Percentiles rank a stretch among this genome's conserved stretches.
Conservation (phyloP, 2,797 vertebrate species). For the Periophthalmus magnuspinnatus region DNA sequence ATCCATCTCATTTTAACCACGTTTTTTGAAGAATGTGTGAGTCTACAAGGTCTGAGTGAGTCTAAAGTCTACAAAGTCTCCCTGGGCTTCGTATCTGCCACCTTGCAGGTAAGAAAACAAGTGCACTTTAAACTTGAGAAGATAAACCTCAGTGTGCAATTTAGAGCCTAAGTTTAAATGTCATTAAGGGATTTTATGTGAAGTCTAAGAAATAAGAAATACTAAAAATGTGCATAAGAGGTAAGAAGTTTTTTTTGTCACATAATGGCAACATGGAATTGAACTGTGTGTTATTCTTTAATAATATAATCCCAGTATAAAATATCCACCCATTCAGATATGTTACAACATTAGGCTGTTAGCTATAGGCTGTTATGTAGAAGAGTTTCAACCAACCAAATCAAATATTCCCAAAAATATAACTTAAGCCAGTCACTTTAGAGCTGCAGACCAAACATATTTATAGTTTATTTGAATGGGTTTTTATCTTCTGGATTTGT, state of each 20-base stretch:
- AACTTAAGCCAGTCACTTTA: too few relatives aligned
- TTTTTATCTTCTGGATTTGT: neutral
- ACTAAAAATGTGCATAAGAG: too few relatives aligned
- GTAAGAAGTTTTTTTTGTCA: too few relatives aligned
- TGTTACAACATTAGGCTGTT: neutral
- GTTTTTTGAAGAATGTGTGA: too few relatives aligned
- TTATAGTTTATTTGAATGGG: too few relatives aligned
- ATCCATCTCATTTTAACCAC: neutral
- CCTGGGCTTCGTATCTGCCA: conserved; percentile 3
- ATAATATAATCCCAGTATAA: neutral
- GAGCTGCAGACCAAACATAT: too few relatives aligned
- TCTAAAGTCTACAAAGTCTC: neutral
- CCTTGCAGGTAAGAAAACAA: conserved; percentile 50
- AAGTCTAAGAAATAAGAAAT: too few relatives aligned
- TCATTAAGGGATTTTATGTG: neutral
- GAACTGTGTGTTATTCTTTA: too few relatives aligned
- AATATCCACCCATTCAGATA: neutral
- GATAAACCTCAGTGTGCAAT: neutral
- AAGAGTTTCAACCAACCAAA: too few relatives aligned
- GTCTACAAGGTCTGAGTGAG: neutral
- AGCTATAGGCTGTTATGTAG: too few relatives aligned
- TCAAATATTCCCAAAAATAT: too few relatives aligned
- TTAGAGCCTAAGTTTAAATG: neutral
- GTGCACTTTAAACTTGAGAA: neutral
- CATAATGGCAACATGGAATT: neutral